Base-by-base conservation (phyloP, 2,113 vertebrate species). In the Coregonus clupeaformis region DNA sequence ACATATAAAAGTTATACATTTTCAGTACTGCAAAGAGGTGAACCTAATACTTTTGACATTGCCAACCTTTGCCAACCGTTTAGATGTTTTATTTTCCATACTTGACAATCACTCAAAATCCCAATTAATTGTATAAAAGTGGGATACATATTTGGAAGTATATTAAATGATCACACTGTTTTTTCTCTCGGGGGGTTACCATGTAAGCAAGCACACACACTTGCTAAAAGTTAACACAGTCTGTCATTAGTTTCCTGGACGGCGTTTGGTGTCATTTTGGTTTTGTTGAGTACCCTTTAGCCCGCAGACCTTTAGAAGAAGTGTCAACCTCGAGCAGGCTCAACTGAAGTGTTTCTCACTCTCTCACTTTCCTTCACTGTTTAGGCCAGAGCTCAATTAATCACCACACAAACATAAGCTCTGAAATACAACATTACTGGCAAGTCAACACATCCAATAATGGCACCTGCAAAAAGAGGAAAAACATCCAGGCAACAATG, bases 321-420 rank as follows among this genome's bases (percentile, higher is more conserved):
- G 84, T 82, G 91, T 90, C 92, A 91, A 14, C 86, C 87, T 85
- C 78, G 76, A 78, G 88, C 87, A 86, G 80, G 85, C 89, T 88
- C 89, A 90, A 52, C 16, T 32, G 73, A 47, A 89, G 86, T 72
- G 72, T 85, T 90, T 89, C 88, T 80, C 88, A 90, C 88, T 82
- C 84, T 87, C 87, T 88, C 89, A 89, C 89, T 89, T 85, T 82
- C 84, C 82, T 82, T 75, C 71, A 81, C 76, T 73, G 78, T 78
- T 86, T 63, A 85, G 87, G 87, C 16, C 69, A 74, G 42, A 69
- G 32, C 62, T 71, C 79, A 75, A 69, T 84, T 85, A 78, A 85
- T 90, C 84, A 86, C 71, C 52, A 71, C 60, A 69, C 49, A 14
- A 80, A 78, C 80, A 81, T 45, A 47, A 25, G n/a, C 71, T 67